Evolutionary conservation across 1,140 invertebrate species (phyloP), one percentile per base, ranked within the genome.

Genomic region (Drosophila oshimai): DNA sequence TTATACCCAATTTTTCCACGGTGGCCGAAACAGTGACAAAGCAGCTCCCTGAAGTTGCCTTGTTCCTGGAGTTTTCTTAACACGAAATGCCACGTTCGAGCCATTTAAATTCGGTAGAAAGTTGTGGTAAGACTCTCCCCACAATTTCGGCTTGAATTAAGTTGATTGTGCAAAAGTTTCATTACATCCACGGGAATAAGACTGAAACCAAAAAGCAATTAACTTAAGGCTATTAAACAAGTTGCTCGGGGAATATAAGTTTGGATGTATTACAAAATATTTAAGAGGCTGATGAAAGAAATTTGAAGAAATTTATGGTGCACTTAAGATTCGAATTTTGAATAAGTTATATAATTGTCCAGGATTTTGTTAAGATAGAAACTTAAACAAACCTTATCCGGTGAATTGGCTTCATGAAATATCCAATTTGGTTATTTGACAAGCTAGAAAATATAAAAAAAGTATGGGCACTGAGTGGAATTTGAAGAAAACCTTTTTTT

Each of bases 71-170:
- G 58, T 62, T 62, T 15, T 31, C 15, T 6, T 22, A 62, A 44
- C 58, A 62, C 58, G 58, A 60, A 62, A 61, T 60, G 37, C 54
- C 54, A 62, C 24, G 9, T 45, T 60, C 37, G 37, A 62, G 58
- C 34, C 58, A 62, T 62, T 62, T 62, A 62, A 62, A 62, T 62
- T 60, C n/a, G 53, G 53, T 15, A 60, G 15, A 62, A 62, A 62
- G 53, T 62, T 62, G 58, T 22, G 58, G 58, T 24, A 18, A 24
- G 50, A 39, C 17, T 15, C 18, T 31, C 12, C 26, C 44, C 44
- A 50, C 53, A 51, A 55, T 51, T 24, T 58, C 37, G 37, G 26
- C 53, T 34, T 20, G 53, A 62, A 58, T 58, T 60, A 60, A 42
- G 58, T 62, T 58, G 54, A 53, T 57, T 61, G 51, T 13, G 28